These are phyloP conservation scores for Lepus europaeus DNA, from an alignment of 2,113 vertebrate species.

Conservation along the genomic window DNA sequence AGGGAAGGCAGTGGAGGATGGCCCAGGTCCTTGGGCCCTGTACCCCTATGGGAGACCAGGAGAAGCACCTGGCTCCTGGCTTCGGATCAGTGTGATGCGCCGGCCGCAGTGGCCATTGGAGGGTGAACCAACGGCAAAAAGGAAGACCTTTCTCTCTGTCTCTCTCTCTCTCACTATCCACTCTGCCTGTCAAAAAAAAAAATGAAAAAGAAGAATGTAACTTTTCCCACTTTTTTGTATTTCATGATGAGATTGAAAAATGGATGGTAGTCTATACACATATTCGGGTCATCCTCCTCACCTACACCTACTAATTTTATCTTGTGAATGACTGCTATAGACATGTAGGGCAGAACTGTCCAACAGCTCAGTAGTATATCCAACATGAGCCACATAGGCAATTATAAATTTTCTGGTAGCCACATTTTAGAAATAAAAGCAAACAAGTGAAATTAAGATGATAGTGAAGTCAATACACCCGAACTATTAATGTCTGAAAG, in stretches of 20 bases:
- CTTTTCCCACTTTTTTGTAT: not conserved
- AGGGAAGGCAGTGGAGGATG: too few relatives aligned
- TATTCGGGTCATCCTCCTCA: not conserved
- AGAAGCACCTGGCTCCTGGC: too few relatives aligned
- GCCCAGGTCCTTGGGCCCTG: too few relatives aligned
- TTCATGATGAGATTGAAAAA: not conserved
- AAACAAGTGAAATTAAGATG: not conserved
- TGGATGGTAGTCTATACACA: not conserved
- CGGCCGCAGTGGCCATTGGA: too few relatives aligned
- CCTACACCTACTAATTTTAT: not conserved
- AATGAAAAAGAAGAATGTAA: too few relatives aligned
- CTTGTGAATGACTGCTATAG: not conserved
- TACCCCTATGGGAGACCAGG: too few relatives aligned
- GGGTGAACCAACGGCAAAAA: too few relatives aligned
- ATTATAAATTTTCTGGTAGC: not conserved
- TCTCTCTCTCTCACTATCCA: too few relatives aligned
- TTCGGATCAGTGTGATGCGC: too few relatives aligned
- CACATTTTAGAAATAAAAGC: not conserved
- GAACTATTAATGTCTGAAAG: constrained; percentile 7
- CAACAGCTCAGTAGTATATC: not conserved
- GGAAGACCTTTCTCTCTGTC: too few relatives aligned
- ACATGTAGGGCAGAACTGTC: not conserved
- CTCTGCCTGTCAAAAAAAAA: too few relatives aligned
- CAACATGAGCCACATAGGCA: not conserved
- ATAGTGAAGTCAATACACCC: not conserved